Evolutionary conservation across 2,113 vertebrate species (phyloP).

Genomic region (Mustela nigripes): DNA sequence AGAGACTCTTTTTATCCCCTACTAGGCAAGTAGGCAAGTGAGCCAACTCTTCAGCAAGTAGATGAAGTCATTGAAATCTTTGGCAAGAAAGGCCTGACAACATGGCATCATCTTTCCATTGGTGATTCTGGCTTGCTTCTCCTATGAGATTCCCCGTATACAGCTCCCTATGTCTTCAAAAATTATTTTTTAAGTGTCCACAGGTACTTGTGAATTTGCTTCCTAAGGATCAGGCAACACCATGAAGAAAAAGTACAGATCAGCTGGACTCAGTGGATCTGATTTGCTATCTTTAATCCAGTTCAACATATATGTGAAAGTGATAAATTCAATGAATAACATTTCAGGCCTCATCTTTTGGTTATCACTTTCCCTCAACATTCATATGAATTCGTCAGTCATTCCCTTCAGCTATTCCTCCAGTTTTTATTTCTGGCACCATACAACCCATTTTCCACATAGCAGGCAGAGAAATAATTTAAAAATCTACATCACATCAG

Average conservation of each 20-base stretch:
- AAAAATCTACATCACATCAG: not conserved
- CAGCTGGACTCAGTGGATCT: not conserved
- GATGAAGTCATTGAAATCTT: not conserved
- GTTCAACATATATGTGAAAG: not conserved
- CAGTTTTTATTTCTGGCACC: not conserved
- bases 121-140: not conserved
- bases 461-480: not conserved
- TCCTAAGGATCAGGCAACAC: constrained; percentile 3
- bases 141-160: not conserved
- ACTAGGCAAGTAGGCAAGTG: not conserved
- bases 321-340: not conserved
- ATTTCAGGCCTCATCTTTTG: not conserved
- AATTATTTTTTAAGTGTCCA: not conserved
- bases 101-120: not conserved
- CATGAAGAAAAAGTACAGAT: not conserved
- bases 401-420: not conserved
- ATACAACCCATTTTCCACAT: not conserved
- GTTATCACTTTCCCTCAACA: not conserved
- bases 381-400: not conserved
- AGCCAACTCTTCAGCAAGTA: not conserved
- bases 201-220: not conserved
- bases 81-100: not conserved
- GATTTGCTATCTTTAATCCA: not conserved
- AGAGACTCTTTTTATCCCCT: not conserved
- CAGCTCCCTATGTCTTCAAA: not conserved